phyloP scores from a whole-genome alignment of 30 jellyfish, hydroid and myxozoan species.

The Hydractinia symbiolongicarpus region DNA sequence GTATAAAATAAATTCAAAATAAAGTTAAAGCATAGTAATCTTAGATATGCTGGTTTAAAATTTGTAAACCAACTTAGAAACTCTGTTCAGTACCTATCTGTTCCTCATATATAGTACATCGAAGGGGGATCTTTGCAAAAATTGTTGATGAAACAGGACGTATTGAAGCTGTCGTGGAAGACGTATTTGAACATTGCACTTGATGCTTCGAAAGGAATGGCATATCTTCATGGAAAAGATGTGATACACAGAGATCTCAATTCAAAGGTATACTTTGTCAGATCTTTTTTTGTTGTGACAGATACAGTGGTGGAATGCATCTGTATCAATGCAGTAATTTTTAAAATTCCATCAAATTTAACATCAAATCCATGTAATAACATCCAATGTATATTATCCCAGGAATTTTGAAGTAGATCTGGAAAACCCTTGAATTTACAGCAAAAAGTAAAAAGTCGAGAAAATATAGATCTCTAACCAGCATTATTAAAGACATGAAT shows the following conservation, averaged over 20 bases:
- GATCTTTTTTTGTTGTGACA: not conserved
- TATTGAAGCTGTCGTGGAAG: slow-evolving; percentile 38
- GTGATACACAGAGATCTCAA: slow-evolving; percentile 80
- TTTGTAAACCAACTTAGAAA: too few relatives aligned
- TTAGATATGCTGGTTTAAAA: not conserved
- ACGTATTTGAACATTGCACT: slow-evolving; percentile 52
- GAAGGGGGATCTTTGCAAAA: slow-evolving; percentile 72
- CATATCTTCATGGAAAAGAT: slow-evolving; percentile 54
- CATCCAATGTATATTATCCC: too few relatives aligned
- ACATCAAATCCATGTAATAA: too few relatives aligned
- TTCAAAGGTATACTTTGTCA: slow-evolving; percentile 41
- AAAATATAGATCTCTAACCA: too few relatives aligned
- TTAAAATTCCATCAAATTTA: too few relatives aligned
- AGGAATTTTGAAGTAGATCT: too few relatives aligned
- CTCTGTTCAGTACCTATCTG: not conserved
- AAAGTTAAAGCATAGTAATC: not conserved
- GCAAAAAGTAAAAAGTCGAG: too few relatives aligned
- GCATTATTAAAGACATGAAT: too few relatives aligned
- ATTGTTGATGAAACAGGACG: slow-evolving; percentile 22
- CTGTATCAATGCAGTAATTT: not conserved
- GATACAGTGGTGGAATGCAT: not conserved
- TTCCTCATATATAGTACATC: slow-evolving; percentile 38
- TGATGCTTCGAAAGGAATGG: slow-evolving; percentile 76
- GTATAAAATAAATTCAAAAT: not conserved
- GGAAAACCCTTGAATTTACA: too few relatives aligned